Evolutionary conservation across 1,140 invertebrate species (phyloP), one percentile per base, ranked within the genome.

Genomic region (Aradophagus sp.): DNA sequence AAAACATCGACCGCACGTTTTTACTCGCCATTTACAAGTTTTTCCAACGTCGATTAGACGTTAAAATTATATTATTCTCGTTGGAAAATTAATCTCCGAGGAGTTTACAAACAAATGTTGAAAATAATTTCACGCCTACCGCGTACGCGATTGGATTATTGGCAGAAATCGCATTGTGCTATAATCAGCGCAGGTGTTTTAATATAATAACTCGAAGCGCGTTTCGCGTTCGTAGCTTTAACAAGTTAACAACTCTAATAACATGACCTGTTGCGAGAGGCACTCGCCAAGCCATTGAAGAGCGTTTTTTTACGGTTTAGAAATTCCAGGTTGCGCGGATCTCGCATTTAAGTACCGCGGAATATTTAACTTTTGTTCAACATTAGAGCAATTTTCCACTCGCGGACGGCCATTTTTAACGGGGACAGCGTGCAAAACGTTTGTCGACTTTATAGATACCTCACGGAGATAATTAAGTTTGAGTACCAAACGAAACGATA

Each of bases 381-480:
- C 36, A 55, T 65, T 59, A 65, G 48, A 61, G 59, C 16, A 66
- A 72, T 61, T 72, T 72, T 50, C 34, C 66, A 55, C 61, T 55
- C 42, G n/a, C 42, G 61, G 42, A 61, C 26, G 29, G n/a, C n/a
- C n/a, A 65, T 61, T 61, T 66, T 65, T 55, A n/a, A 56, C 59
- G 55, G 53, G 50, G 55, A 66, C 56, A 56, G 41, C 47, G 66
- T 38, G 47, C 53, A 58, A 59, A 71, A 66, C 61, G 56, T 72
- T 72, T 66, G 55, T 55, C 61, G 61, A 72, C 35, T 72, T 72
- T 72, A 72, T 72, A 66, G 61, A 66, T 59, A 65, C 68, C 59
- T 71, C 23, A n/a, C n/a, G 53, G 41, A 39, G 68, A 66, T 67
- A 67, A 73, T 73, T 66, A 73, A 61, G 62, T 61, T 67, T 73